Conservation (phyloP, 1,140 invertebrate species). For the Bombus superbus region DNA sequence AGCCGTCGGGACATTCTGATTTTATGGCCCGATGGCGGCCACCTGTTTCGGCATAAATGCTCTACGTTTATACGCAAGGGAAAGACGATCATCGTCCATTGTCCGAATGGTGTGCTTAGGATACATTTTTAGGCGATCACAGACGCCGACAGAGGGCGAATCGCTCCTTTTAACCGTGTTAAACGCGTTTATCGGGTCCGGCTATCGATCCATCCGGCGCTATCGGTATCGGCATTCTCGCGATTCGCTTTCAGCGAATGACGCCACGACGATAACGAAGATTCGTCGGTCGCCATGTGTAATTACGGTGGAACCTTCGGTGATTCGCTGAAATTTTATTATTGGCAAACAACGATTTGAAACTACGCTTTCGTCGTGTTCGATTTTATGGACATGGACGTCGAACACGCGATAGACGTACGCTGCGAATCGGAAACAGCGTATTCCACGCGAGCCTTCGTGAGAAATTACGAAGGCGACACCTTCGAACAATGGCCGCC, state of each 20-base stretch:
- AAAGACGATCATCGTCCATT: slow-evolving; percentile 65
- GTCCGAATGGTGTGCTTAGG: slow-evolving; percentile 64
- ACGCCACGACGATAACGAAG: slow-evolving; percentile 2
- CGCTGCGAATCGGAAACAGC: too few relatives aligned
- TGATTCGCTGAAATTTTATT: slow-evolving; percentile 15
- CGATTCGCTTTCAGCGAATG: slow-evolving; percentile 1
- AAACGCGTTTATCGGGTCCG: slow-evolving; percentile 5
- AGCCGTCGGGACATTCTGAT: slow-evolving; percentile 53
- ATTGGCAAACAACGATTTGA: neutral
- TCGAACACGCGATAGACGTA: neutral
- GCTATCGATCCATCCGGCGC: neutral
- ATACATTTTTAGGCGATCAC: slow-evolving; percentile 52
- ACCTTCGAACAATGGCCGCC: slow-evolving; percentile 53
- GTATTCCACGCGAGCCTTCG: neutral
- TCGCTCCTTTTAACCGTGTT: slow-evolving; percentile 6
- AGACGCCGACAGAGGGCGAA: slow-evolving; percentile 23
- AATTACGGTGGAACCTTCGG: neutral
- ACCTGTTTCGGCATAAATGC: slow-evolving; percentile 49
- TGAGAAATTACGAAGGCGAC: slow-evolving; percentile 45
- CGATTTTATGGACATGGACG: neutral
- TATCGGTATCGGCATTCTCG: slow-evolving; percentile 17
- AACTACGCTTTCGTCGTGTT: too few relatives aligned
- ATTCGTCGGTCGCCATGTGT: slow-evolving; percentile 15
- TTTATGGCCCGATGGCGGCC: slow-evolving; percentile 52
- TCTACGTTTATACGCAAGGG: neutral